phyloP scores from a whole-genome alignment of 2,797 vertebrate species.

The Eleutherodactylus coqui region DNA sequence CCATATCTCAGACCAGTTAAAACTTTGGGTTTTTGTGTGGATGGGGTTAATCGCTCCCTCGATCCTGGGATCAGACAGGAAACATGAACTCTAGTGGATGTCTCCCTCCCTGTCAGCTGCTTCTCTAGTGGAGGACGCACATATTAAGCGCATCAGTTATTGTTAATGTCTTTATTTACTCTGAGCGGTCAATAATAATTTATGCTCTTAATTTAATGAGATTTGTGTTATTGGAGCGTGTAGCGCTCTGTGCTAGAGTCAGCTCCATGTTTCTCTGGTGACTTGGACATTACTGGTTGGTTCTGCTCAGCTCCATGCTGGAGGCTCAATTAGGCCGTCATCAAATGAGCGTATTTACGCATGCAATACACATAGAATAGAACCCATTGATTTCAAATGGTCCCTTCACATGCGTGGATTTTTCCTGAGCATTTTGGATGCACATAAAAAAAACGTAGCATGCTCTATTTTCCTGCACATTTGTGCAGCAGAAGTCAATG shows the following conservation, averaged over 20 bases:
- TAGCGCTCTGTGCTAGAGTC: not conserved
- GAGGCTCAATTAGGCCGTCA: not conserved
- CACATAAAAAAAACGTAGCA: too few relatives aligned
- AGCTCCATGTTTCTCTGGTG: conserved; percentile 1
- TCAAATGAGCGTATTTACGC: too few relatives aligned
- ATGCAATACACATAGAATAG: too few relatives aligned
- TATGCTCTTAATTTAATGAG: conserved; percentile 55
- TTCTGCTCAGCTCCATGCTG: not conserved
- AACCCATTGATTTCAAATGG: too few relatives aligned
- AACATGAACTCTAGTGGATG: conserved; percentile 36
- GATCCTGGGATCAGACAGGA: not conserved
- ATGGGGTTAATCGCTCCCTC: not conserved
- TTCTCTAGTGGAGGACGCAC: conserved; percentile 34
- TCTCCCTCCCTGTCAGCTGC: not conserved
- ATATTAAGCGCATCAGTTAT: conserved; percentile 58
- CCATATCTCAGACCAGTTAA: not conserved
- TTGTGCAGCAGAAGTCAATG: too few relatives aligned
- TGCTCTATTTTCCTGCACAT: too few relatives aligned
- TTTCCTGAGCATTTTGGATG: too few relatives aligned
- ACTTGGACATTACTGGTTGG: not conserved
- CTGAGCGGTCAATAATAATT: conserved; percentile 57
- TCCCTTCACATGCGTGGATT: too few relatives aligned
- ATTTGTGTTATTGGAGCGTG: conserved; percentile 46
- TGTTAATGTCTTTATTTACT: conserved; percentile 63
- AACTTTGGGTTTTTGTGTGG: not conserved